phyloP scores from a whole-genome alignment of 53 echinoderm and acorn worm species.

The Apostichopus leukothele region DNA sequence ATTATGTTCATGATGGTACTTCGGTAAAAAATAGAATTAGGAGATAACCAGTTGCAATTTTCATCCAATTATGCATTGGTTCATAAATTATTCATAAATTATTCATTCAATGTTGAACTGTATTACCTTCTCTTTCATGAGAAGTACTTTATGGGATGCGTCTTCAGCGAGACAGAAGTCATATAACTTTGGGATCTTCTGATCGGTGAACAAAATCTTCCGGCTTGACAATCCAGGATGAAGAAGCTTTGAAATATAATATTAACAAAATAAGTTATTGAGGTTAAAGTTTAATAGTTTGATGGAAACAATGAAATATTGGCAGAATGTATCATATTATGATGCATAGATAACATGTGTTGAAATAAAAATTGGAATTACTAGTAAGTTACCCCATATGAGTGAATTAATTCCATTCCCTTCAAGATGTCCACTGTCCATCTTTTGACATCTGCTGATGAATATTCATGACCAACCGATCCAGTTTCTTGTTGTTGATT shows the following conservation, averaged over 20 bases:
- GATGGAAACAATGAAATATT: too few relatives aligned
- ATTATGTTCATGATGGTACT: too few relatives aligned
- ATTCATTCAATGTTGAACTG: too few relatives aligned
- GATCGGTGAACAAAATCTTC: constrained; percentile 24
- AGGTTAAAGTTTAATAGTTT: too few relatives aligned
- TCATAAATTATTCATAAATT: too few relatives aligned
- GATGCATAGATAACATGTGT: too few relatives aligned
- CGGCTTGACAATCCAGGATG: constrained; percentile 26
- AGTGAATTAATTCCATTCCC: constrained; percentile 41
- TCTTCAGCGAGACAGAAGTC: constrained; percentile 35
- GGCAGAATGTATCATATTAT: too few relatives aligned
- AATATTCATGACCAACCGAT: not conserved
- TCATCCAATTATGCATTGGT: too few relatives aligned
- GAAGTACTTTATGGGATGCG: constrained; percentile 15
- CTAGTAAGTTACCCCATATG: constrained; percentile 22
- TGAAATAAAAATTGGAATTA: too few relatives aligned
- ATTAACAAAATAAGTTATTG: not conserved
- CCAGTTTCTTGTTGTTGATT: not conserved
- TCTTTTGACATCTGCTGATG: not conserved
- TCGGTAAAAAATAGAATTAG: too few relatives aligned
- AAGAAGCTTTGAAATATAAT: not conserved
- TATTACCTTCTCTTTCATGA: constrained; percentile 31
- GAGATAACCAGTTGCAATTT: too few relatives aligned
- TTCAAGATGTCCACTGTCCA: constrained; percentile 33
- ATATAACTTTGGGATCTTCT: constrained; percentile 21